These are phyloP conservation scores for Archocentrus centrarchus DNA, from an alignment of 2,113 vertebrate genomes.

Conservation along the genomic window DNA sequence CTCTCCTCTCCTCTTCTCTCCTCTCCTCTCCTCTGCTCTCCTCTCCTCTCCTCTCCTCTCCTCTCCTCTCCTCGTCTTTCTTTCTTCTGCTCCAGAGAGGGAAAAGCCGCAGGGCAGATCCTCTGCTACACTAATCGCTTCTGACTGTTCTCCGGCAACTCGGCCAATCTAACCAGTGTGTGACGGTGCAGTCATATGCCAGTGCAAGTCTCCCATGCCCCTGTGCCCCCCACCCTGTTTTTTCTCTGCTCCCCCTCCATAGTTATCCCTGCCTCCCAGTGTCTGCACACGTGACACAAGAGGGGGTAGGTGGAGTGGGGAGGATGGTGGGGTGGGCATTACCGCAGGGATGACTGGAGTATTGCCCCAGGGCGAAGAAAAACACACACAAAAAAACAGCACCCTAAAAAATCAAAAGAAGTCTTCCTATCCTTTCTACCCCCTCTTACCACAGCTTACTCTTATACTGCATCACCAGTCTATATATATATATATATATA, in stretches of 20 bases:
- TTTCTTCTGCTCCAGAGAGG: slow-evolving; percentile 65
- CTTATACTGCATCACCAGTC: neutral
- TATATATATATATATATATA: neutral
- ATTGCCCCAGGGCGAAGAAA: slow-evolving; percentile 85
- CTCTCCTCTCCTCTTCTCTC: slow-evolving; percentile 31
- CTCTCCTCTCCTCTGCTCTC: slow-evolving; percentile 28
- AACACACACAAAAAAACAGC: slow-evolving; percentile 75
- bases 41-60: neutral
- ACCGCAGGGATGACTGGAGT: slow-evolving; percentile 90
- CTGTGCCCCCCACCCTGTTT: slow-evolving; percentile 39
- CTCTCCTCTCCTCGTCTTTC: slow-evolving; percentile 6
- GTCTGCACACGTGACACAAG: slow-evolving; percentile 84
- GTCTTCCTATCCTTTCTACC: neutral
- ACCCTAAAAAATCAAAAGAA: slow-evolving; percentile 81
- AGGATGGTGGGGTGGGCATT: slow-evolving; percentile 84
- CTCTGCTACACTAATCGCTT: slow-evolving; percentile 94
- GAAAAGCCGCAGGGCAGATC: slow-evolving; percentile 92
- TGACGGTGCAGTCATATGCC: slow-evolving; percentile 85
- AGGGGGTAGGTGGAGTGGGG: slow-evolving; percentile 71
- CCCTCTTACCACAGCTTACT: neutral
- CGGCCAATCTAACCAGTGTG: slow-evolving; percentile 90
- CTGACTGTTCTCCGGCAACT: slow-evolving; percentile 97
- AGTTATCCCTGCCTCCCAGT: slow-evolving; percentile 31
- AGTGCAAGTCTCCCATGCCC: slow-evolving; percentile 79
- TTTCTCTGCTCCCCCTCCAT: neutral